These are phyloP conservation scores for Steatocranus sp. DNA, from an alignment of 2,797 vertebrate genomes.

Conservation along the genomic window DNA sequence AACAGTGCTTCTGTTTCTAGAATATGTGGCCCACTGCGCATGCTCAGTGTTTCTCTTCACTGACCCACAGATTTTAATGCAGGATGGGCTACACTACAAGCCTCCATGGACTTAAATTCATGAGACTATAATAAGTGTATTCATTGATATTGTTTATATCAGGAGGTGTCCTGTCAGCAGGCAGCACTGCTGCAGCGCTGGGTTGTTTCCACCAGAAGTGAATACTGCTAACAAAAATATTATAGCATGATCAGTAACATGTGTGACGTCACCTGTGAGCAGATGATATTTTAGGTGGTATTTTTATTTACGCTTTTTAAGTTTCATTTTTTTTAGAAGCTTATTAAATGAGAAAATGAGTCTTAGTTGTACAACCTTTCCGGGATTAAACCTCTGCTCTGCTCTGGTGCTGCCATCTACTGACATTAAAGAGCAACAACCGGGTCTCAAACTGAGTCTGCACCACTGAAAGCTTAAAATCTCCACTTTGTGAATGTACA, in stretches of 20 bases:
- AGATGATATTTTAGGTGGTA: neutral
- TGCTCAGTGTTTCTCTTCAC: neutral
- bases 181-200: rapidly evolving
- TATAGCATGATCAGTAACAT: rapidly evolving
- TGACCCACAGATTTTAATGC: neutral
- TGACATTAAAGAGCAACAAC: no score
- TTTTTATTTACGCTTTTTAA: neutral
- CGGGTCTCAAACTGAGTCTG: no score
- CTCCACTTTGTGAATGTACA: no score
- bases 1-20: neutral
- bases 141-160: neutral
- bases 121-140: rapidly evolving
- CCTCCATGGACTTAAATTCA: neutral
- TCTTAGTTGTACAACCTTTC: neutral
- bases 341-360: rapidly evolving
- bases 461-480: no score
- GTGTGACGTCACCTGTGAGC: rapidly evolving
- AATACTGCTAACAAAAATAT: rapidly evolving
- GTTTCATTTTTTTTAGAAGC: neutral
- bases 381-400: no score
- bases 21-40: neutral
- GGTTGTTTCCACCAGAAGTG: neutral
- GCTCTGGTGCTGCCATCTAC: no score
- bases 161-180: neutral
- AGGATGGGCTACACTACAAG: rapidly evolving